A percentile compares a stretch with the other conserved stretches of the same genome.
Evolutionary conservation across 2,797 vertebrate genomes (phyloP).

Genomic region (Sciurus carolinensis): DNA sequence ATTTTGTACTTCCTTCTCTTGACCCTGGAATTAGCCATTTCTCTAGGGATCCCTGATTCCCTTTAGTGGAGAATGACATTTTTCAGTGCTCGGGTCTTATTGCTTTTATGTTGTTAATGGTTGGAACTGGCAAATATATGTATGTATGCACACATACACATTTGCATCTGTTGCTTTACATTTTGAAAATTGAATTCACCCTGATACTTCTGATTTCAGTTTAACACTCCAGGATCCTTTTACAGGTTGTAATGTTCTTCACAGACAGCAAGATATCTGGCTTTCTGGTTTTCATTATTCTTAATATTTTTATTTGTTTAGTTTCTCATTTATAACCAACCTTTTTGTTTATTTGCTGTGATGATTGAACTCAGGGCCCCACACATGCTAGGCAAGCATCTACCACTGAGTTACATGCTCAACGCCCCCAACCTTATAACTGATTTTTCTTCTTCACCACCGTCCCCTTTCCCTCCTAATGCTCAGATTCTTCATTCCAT

Average conservation of each 20-base stretch:
- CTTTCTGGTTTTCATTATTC: background rate
- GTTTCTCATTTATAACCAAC: background rate
- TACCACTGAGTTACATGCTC: no score
- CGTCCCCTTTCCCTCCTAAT: background rate
- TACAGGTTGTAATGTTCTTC: background rate
- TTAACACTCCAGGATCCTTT: background rate
- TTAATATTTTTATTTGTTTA: constrained; percentile 54
- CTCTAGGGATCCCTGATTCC: background rate
- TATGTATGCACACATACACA: background rate
- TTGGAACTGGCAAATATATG: background rate
- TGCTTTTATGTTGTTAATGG: constrained; percentile 40
- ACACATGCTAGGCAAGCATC: no score
- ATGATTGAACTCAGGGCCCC: no score
- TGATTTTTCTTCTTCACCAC: constrained; percentile 6
- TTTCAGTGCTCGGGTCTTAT: constrained; percentile 27
- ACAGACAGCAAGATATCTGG: constrained; percentile 10
- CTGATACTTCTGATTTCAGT: background rate
- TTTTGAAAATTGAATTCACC: constrained; percentile 45
- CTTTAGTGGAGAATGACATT: constrained; percentile 23
- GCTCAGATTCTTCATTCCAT: background rate
- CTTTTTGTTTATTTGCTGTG: background rate
- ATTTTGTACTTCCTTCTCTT: constrained; percentile 24
- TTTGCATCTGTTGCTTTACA: background rate
- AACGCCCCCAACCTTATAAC: no score
- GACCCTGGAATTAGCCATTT: constrained; percentile 51